Evolutionary conservation across 2,888 invertebrate genomes (phyloP).

Genomic region (Bellardia bayeri): DNA sequence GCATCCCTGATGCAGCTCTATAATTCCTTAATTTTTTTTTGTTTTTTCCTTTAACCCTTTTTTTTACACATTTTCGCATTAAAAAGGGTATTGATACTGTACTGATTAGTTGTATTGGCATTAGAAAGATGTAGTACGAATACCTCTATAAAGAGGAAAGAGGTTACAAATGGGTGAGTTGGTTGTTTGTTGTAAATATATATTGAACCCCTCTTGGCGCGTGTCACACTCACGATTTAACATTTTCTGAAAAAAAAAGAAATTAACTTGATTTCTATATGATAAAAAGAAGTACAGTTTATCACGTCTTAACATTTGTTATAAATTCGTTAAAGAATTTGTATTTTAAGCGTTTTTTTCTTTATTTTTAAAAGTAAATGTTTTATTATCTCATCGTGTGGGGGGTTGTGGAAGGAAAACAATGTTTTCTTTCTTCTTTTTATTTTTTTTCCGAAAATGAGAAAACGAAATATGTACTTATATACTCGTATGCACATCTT

Average conservation of each 20-base stretch:
- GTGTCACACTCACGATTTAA: slow-evolving; percentile 56
- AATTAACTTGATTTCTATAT: slow-evolving; percentile 51
- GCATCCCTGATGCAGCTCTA: slow-evolving; percentile 51
- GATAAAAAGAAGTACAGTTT: slow-evolving; percentile 67
- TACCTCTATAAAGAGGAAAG: slow-evolving; percentile 25
- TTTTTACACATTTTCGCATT: slow-evolving; percentile 18
- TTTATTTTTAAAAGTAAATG: slow-evolving; percentile 29
- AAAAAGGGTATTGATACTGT: slow-evolving; percentile 65
- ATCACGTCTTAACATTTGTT: slow-evolving; percentile 66
- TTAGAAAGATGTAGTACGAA: slow-evolving; percentile 50
- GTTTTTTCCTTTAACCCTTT: slow-evolving; percentile 62
- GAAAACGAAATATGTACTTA: background rate
- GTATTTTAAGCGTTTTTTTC: slow-evolving; percentile 24
- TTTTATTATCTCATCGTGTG: background rate
- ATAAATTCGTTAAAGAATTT: slow-evolving; percentile 51
- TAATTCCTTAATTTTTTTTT: slow-evolving; percentile 16
- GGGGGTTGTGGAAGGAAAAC: slow-evolving; percentile 15
- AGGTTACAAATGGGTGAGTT: slow-evolving; percentile 43
- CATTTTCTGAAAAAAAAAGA: slow-evolving; percentile 40
- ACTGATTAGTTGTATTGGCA: slow-evolving; percentile 68
- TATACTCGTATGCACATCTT: no score
- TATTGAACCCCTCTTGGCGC: slow-evolving; percentile 62
- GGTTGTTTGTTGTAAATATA: slow-evolving; percentile 31
- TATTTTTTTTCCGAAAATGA: background rate
- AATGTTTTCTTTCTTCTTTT: background rate